Percentiles rank a stretch among this genome's conserved stretches.
phyloP scores from a whole-genome alignment of 2,797 vertebrate species.

The Diplodus sargus region DNA sequence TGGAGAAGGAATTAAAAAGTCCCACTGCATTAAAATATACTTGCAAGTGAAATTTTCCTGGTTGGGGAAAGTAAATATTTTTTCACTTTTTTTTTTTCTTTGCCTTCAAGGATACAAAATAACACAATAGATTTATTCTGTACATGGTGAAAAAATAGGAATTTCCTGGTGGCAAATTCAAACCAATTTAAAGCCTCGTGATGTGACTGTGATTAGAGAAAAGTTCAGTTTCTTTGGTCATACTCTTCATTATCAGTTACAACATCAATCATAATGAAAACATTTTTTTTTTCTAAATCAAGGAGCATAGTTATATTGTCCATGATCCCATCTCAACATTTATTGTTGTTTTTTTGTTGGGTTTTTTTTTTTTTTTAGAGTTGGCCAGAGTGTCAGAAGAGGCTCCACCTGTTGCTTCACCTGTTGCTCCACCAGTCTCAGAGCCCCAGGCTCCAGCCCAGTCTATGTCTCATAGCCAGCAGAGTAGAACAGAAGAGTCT shows the following conservation, averaged over 20 bases:
- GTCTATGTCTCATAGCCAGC: conserved; percentile 67
- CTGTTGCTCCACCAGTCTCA: conserved; percentile 57
- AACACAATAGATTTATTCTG: not conserved
- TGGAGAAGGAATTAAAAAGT: too few relatives aligned
- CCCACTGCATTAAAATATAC: too few relatives aligned
- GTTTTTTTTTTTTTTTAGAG: conserved; percentile 54
- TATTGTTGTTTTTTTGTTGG: not conserved
- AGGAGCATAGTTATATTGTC: not conserved
- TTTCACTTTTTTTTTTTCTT: not conserved
- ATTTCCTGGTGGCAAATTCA: not conserved
- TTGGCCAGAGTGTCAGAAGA: conserved; percentile 78
- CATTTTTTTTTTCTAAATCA: not conserved
- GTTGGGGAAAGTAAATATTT: not conserved
- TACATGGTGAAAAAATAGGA: not conserved
- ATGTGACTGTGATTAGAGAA: not conserved
- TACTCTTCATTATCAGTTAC: not conserved
- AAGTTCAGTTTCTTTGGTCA: too few relatives aligned
- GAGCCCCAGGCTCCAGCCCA: conserved; percentile 81
- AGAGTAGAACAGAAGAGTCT: conserved; percentile 70
- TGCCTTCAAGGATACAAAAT: not conserved
- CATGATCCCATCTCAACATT: not conserved
- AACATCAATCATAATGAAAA: not conserved
- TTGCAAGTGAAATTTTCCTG: not conserved
- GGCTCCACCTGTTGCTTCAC: conserved; percentile 73
- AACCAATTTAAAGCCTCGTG: not conserved